These are phyloP conservation scores for Macroglossus sobrinus DNA, from an alignment of 2,113 vertebrate genomes.

Conservation along the genomic window DNA sequence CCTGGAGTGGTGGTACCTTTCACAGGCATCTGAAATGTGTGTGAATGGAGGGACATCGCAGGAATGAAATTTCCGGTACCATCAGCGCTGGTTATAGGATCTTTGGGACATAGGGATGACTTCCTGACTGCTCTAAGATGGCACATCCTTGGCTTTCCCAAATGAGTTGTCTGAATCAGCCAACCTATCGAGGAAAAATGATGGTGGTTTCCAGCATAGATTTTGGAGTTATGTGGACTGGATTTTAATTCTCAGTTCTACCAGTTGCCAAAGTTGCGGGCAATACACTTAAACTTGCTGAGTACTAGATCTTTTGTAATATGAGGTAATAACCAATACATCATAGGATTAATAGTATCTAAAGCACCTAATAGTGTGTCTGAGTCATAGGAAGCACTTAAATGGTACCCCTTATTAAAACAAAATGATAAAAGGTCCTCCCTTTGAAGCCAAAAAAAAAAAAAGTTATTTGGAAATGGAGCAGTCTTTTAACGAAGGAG, in stretches of 20 bases:
- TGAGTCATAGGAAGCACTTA: neutral
- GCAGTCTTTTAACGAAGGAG: slow-evolving; percentile 10
- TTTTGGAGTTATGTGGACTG: neutral
- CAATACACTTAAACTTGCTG: neutral
- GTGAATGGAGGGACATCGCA: neutral
- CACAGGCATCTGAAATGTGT: neutral
- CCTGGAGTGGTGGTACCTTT: neutral
- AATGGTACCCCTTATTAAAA: slow-evolving; percentile 31
- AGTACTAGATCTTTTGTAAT: neutral
- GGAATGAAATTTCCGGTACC: neutral
- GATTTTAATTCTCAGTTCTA: neutral
- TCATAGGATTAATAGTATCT: neutral
- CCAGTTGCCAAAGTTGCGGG: neutral
- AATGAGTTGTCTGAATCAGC: neutral
- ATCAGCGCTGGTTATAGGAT: rapidly evolving
- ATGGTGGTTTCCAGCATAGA: neutral
- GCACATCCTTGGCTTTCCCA: neutral
- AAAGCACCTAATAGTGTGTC: neutral
- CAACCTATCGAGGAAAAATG: neutral
- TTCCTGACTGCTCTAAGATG: neutral
- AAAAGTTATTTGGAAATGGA: slow-evolving; percentile 6
- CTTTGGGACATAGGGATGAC: neutral
- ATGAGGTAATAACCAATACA: neutral
- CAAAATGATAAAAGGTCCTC: slow-evolving; percentile 11
- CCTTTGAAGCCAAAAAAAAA: neutral